Conservation (phyloP, 1,140 invertebrate genomes). For the Rhopalosiphum padi region DNA sequence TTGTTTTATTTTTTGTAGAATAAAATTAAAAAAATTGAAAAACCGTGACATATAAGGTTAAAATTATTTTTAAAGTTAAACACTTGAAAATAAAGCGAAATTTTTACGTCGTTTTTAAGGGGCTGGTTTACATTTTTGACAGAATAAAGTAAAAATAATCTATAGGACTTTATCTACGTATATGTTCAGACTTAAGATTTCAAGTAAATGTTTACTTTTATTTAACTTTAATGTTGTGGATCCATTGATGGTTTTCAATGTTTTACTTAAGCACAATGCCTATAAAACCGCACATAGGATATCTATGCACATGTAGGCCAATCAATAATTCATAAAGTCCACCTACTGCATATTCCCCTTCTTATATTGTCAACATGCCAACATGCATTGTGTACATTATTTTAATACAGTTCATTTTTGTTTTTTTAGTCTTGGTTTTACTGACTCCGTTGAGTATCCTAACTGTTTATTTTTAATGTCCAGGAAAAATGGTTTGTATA, state of each 20-base stretch:
- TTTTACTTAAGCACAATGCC: constrained; percentile 3
- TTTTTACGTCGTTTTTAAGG: neutral
- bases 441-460: constrained; percentile 26
- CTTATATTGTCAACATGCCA: constrained; percentile 50
- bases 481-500: constrained; percentile 27
- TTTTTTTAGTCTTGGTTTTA: constrained; percentile 39
- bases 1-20: neutral
- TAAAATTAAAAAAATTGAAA: neutral
- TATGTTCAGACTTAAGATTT: neutral
- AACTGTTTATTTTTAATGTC: constrained; percentile 49
- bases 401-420: constrained; percentile 9
- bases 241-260: constrained; percentile 30
- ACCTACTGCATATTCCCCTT: constrained; percentile 40
- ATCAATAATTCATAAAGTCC: constrained; percentile 55
- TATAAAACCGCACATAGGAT: neutral
- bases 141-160: neutral
- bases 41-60: neutral
- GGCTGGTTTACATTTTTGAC: neutral
- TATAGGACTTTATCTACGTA: neutral
- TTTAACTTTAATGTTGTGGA: neutral
- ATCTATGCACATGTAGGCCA: constrained; percentile 46
- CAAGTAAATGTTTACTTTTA: constrained; percentile 17
- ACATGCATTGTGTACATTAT: constrained; percentile 37
- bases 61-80: neutral
- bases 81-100: neutral